phyloP scores from a whole-genome alignment of 2,113 vertebrate species.

The Gadus macrocephalus region DNA sequence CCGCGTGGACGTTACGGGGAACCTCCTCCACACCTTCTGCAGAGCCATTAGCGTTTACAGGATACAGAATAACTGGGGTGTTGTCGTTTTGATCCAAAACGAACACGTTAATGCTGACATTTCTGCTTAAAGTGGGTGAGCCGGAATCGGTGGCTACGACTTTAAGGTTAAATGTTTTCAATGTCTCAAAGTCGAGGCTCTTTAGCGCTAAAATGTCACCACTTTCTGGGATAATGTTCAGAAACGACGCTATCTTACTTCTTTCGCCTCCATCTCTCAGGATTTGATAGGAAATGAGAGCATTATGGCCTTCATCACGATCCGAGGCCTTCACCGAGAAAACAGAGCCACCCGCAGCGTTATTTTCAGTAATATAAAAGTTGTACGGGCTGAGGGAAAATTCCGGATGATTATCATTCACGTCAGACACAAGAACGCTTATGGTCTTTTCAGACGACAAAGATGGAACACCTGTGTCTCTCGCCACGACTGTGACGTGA shows the following conservation, averaged over 20 bases:
- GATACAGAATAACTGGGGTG: slow-evolving; percentile 36
- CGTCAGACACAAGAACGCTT: slow-evolving; percentile 56
- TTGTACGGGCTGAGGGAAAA: slow-evolving; percentile 48
- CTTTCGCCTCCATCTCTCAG: background rate
- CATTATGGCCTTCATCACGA: slow-evolving; percentile 15
- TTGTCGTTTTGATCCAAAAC: slow-evolving; percentile 52
- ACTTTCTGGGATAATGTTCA: slow-evolving; percentile 25
- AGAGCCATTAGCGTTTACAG: slow-evolving; percentile 5
- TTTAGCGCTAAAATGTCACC: slow-evolving; percentile 18
- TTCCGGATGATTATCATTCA: slow-evolving; percentile 58
- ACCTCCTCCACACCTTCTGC: slow-evolving; percentile 1
- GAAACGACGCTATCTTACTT: slow-evolving; percentile 23
- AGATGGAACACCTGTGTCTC: slow-evolving; percentile 58
- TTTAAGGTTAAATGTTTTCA: slow-evolving; percentile 18
- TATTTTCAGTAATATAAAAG: slow-evolving; percentile 58
- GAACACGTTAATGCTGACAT: slow-evolving; percentile 42
- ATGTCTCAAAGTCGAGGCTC: slow-evolving; percentile 33
- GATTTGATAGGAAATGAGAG: slow-evolving; percentile 41
- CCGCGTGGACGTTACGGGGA: background rate
- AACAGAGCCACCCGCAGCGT: slow-evolving; percentile 40
- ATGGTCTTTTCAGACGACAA: slow-evolving; percentile 59
- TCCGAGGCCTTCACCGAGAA: slow-evolving; percentile 54
- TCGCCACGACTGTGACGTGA: slow-evolving; percentile 57
- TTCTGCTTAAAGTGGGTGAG: slow-evolving; percentile 35
- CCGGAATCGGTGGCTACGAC: slow-evolving; percentile 34